These are phyloP conservation scores for Atrina japonica DNA, from an alignment of 2,888 invertebrate species.

Conservation along the genomic window DNA sequence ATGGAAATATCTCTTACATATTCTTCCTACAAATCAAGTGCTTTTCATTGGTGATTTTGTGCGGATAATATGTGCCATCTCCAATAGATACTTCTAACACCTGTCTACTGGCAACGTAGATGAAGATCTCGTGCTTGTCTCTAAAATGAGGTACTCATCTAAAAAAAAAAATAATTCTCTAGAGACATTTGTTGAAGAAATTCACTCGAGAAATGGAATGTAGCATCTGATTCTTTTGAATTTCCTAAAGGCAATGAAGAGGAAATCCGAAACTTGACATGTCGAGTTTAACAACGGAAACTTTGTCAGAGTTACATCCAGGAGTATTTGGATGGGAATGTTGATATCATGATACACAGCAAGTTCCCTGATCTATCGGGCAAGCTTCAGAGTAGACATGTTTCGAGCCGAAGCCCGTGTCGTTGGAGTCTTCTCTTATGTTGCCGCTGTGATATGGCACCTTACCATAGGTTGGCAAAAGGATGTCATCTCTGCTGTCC, in stretches of 20 bases:
- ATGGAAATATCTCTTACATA: conserved; percentile 36
- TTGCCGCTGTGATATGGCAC: conserved; percentile 9
- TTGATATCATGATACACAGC: conserved; percentile 3
- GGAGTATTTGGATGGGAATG: conserved; percentile 14
- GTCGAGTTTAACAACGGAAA: conserved; percentile 13
- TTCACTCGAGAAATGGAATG: no score
- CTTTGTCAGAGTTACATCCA: conserved; percentile 12
- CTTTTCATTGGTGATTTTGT: conserved; percentile 29
- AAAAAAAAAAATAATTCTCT: conserved; percentile 16
- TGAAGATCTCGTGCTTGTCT: conserved; percentile 12
- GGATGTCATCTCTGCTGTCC: conserved; percentile 10
- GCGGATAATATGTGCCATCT: conserved; percentile 44
- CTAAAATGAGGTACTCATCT: conserved; percentile 22
- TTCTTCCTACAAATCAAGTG: conserved; percentile 44
- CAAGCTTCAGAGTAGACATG: conserved; percentile 18
- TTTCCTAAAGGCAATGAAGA: conserved; percentile 6
- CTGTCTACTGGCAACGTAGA: conserved; percentile 14
- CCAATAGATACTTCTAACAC: conserved; percentile 30
- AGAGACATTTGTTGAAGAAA: no score
- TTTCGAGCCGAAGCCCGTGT: conserved; percentile 17
- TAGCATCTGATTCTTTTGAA: neutral
- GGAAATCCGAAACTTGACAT: conserved; percentile 7
- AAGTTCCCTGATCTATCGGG: neutral
- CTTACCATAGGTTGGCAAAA: neutral
- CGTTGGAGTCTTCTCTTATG: conserved; percentile 17